Evolutionary conservation across 2,888 invertebrate species (phyloP), one percentile per base, ranked within the genome.

Genomic region (Drosophila pseudotakahashii): DNA sequence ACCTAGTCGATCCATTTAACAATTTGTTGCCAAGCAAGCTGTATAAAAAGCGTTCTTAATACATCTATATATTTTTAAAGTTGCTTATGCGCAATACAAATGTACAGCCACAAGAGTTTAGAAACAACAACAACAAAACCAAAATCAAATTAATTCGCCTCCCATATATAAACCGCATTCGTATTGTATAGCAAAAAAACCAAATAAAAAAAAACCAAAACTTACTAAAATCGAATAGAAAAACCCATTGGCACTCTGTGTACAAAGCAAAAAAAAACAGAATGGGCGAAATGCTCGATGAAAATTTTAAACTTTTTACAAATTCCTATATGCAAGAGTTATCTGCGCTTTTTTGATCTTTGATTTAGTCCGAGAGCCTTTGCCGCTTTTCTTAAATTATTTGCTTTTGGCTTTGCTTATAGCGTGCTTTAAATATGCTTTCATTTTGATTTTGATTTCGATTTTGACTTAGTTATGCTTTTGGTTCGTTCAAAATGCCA

Each of bases 321-420:
- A 77, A 72, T 81, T 81, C 60, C 70, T 79, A 79, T 78, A 78
- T 82, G 81, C 84, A 81, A 81, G 81, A 68, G 45, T 73, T 78
- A 79, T 81, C 68, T 78, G 81, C 83, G 83, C 79, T 48, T 58
- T 64, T 71, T 71, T 71, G 70, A 61, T 68, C 68, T 66, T 66
- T 68, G 68, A 44, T 58, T 45, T 68, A 66, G 58, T 19, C 44
- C 32, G 34, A 58, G 52, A 59, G 59, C 59, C 19, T 30, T 51
- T 23, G 62, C 51, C 45, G 58, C 66, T 57, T 48, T 39, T 55
- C 63, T 41, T 57, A 36, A 50, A 39, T 63, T 16, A 19, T 58
- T 67, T 58, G 26, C 45, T 54, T 16, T 64, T 67, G 36, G 32
- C 62, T 59, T 59, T 64, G 60, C 60, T 69, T 48, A 9, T 53